A percentile compares a stretch with the other conserved stretches of the same genome.
phyloP scores from a whole-genome alignment of 1,140 invertebrate genomes.

The Zelostemma sp. region DNA sequence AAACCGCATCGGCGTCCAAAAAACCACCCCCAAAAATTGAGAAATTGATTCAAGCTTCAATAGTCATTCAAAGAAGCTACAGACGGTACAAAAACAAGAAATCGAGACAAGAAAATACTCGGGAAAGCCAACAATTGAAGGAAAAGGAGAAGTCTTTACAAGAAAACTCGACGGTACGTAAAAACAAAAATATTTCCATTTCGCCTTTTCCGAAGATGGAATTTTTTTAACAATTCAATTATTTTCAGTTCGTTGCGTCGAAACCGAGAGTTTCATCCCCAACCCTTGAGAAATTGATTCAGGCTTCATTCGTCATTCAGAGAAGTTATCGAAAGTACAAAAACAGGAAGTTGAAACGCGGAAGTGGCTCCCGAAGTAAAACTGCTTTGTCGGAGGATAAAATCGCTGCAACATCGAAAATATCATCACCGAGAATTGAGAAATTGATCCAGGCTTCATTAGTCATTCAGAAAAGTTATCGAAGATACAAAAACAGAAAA shows the following conservation, averaged over 20 bases:
- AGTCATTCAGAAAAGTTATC: constrained; percentile 1
- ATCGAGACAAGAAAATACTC: too few relatives aligned
- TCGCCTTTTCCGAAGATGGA: too few relatives aligned
- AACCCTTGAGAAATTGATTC: not conserved
- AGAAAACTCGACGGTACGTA: not conserved
- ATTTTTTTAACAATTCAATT: not conserved
- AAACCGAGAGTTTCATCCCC: not conserved
- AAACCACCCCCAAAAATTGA: not conserved
- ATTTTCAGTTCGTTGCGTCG: not conserved
- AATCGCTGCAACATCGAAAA: not conserved
- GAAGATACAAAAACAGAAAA: constrained; percentile 1
- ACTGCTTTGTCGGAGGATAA: too few relatives aligned
- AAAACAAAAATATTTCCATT: too few relatives aligned
- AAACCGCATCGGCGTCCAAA: not conserved
- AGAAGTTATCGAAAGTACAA: constrained; percentile 1
- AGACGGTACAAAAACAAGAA: not conserved
- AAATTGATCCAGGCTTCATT: constrained; percentile 2
- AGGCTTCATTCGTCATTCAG: not conserved
- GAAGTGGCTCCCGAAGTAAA: too few relatives aligned
- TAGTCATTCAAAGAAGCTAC: not conserved
- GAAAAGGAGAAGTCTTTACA: not conserved
- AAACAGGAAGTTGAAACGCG: not conserved
- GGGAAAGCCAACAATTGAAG: too few relatives aligned
- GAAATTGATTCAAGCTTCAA: not conserved
- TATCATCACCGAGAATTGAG: not conserved